These are phyloP conservation scores for Ptyas mucosa DNA, from an alignment of 2,113 vertebrate species.

Conservation along the genomic window DNA sequence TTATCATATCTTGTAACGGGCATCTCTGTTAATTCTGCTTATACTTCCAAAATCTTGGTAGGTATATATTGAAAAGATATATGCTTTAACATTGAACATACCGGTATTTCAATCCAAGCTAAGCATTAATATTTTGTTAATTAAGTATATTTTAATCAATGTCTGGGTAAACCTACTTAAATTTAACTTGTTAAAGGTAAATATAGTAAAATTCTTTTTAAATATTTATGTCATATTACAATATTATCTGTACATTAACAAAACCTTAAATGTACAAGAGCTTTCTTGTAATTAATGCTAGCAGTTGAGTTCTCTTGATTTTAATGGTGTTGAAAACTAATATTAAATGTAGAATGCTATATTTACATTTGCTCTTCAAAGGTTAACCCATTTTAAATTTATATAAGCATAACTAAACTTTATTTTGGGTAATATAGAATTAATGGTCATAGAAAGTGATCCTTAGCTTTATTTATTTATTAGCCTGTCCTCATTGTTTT, in stretches of 20 bases:
- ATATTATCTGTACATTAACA: neutral
- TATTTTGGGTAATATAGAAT: neutral
- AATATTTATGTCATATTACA: neutral
- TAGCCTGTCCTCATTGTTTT: too few species aligned
- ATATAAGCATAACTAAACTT: neutral
- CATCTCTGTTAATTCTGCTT: conserved; percentile 96
- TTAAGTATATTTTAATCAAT: neutral
- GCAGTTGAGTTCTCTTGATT: neutral
- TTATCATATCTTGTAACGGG: conserved; percentile 89
- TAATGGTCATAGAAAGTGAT: neutral
- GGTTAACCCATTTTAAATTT: neutral
- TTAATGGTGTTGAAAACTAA: neutral
- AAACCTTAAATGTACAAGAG: neutral
- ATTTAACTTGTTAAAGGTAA: neutral
- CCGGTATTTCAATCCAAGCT: neutral
- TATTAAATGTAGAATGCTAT: neutral
- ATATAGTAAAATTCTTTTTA: neutral
- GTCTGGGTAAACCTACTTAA: neutral
- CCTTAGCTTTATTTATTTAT: neutral
- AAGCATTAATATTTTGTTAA: neutral
- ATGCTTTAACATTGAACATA: neutral
- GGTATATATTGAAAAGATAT: conserved; percentile 22
- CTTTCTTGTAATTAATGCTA: neutral
- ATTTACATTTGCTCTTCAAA: neutral
- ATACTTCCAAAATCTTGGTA: conserved; percentile 98